Percentiles rank a stretch among this genome's conserved stretches.
Conservation (phyloP, 2,888 invertebrate species). For the Thalpophila matura region DNA sequence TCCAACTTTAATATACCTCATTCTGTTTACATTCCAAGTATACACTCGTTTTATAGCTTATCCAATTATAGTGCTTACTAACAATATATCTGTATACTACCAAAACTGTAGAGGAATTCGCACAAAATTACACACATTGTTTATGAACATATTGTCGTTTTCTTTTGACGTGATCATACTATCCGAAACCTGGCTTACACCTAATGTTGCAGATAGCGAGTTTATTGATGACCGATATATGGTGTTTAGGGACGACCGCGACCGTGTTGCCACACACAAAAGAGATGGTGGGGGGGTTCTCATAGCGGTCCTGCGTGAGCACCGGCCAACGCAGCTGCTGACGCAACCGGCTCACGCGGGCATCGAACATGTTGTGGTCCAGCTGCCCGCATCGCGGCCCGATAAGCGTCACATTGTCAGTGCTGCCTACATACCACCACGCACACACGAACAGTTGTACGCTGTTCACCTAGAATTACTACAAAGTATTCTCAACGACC, state of each 20-base stretch:
- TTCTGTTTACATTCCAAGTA: no score
- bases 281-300: slow-evolving; percentile 5
- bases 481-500: not conserved
- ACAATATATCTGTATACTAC: not conserved
- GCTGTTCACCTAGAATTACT: no score
- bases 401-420: not conserved
- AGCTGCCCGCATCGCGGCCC: not conserved
- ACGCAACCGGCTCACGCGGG: not conserved
- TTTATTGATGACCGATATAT: not conserved
- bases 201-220: not conserved
- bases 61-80: no score
- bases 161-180: not conserved
- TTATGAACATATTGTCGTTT: not conserved
- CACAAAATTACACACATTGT: not conserved
- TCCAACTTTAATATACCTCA: no score
- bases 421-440: slow-evolving; percentile 3
- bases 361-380: not conserved
- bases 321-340: not conserved
- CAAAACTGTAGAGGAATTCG: slow-evolving; percentile 12
- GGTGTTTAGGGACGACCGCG: slow-evolving; percentile 13
- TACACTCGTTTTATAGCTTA: no score
- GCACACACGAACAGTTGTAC: no score
- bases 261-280: not conserved
- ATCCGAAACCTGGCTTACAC: not conserved
- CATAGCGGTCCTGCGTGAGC: slow-evolving; percentile 9